Conservation (phyloP, 2,888 invertebrate genomes). For the Charanyca ferruginea region DNA sequence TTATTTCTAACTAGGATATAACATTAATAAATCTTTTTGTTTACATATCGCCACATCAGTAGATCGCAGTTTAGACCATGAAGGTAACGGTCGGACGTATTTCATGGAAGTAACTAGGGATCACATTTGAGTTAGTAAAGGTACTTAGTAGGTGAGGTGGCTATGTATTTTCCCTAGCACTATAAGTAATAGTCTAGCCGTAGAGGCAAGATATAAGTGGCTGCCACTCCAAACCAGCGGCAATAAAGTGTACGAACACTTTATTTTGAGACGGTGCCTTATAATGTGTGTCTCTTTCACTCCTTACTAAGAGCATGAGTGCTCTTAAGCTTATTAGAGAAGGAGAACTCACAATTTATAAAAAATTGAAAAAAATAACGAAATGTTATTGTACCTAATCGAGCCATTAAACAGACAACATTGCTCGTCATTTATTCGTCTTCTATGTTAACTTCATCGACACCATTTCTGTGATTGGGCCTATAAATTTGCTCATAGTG, state of each 20-base stretch:
- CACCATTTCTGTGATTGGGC: no score
- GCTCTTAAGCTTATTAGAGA: constrained; percentile 8
- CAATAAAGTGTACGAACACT: constrained; percentile 53
- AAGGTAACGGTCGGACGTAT: no score
- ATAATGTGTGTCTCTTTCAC: constrained; percentile 39
- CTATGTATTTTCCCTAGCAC: constrained; percentile 26
- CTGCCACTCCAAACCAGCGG: constrained; percentile 44
- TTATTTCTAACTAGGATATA: no score
- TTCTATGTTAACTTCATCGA: no score
- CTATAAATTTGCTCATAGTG: no score
- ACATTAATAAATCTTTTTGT: no score
- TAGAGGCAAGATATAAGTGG: constrained; percentile 41
- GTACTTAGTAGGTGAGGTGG: constrained; percentile 9
- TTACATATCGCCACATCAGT: no score
- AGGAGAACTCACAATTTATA: not conserved
- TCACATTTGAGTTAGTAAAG: constrained; percentile 17
- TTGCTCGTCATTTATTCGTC: no score
- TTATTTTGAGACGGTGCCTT: constrained; percentile 42
- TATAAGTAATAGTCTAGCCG: constrained; percentile 33
- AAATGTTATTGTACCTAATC: not conserved
- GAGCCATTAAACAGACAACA: no score
- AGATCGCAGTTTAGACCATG: no score
- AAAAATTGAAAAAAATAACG: not conserved
- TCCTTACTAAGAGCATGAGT: constrained; percentile 7
- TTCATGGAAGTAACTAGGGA: no score